Evolutionary conservation across 2,113 vertebrate species (phyloP).

Genomic region (Psephotus haematonotus): DNA sequence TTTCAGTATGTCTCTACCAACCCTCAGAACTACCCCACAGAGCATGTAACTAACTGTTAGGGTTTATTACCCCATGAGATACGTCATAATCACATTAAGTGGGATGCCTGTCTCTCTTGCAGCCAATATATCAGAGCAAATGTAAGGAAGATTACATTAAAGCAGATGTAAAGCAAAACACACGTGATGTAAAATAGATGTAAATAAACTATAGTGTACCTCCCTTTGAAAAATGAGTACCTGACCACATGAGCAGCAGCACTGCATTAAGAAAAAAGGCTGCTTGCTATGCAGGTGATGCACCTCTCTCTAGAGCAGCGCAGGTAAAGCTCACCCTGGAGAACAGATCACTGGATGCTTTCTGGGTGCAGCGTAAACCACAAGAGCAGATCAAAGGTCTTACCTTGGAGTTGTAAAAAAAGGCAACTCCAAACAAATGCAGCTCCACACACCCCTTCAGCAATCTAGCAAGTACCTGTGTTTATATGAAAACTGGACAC

Average conservation of each 20-base stretch:
- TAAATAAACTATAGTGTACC: background rate
- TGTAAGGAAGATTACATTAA: background rate
- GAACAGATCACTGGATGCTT: background rate
- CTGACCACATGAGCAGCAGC: background rate
- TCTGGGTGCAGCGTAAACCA: background rate
- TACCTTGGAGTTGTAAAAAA: background rate
- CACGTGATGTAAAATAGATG: background rate
- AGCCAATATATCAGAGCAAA: background rate
- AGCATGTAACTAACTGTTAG: background rate
- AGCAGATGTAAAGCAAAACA: background rate
- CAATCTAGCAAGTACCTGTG: background rate
- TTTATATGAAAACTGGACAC: background rate
- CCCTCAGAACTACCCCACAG: background rate
- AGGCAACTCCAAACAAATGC: background rate
- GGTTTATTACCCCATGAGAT: background rate
- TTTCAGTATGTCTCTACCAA: background rate
- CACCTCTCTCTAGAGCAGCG: background rate
- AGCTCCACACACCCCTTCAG: background rate
- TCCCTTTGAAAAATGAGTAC: background rate
- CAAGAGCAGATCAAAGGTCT: conserved; percentile 7
- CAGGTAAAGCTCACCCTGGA: background rate
- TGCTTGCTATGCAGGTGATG: background rate
- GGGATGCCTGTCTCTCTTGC: background rate
- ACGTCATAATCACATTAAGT: background rate
- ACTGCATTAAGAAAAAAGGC: background rate